A percentile compares a stretch with the other conserved stretches of the same genome.
Conservation (phyloP, 2,888 invertebrate species). For the Hypolimnas misippus region DNA sequence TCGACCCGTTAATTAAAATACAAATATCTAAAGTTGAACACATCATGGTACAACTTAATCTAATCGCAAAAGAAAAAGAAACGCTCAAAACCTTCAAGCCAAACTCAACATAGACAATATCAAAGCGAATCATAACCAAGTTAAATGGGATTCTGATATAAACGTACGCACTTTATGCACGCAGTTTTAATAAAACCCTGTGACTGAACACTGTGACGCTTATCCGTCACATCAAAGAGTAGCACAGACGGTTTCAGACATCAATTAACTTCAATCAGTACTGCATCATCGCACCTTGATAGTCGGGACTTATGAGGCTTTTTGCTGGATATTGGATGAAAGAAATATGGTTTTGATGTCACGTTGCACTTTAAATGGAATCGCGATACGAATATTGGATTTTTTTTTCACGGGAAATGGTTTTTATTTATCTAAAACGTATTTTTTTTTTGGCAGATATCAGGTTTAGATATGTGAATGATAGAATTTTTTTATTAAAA, state of each 20-base stretch:
- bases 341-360: conserved; percentile 6
- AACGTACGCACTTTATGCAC: conserved; percentile 5
- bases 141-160: conserved; percentile 10
- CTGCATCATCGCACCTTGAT: conserved; percentile 80
- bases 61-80: neutral
- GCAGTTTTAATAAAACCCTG: conserved; percentile 38
- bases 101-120: neutral
- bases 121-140: conserved; percentile 9
- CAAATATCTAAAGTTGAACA: no score
- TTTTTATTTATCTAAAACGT: conserved; percentile 7
- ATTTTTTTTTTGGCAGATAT: no score
- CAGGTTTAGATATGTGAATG: no score
- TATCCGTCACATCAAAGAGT: conserved; percentile 51
- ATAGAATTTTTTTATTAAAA: no score
- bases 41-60: no score
- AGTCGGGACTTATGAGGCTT: conserved; percentile 38
- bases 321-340: conserved; percentile 5
- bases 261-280: conserved; percentile 86
- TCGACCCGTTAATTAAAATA: no score
- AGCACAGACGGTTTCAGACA: conserved; percentile 60
- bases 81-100: neutral
- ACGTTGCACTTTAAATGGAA: conserved; percentile 1
- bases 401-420: conserved; percentile 3
- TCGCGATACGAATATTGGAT: neutral
- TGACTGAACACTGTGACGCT: conserved; percentile 39